Conservation (phyloP, 2,888 invertebrate genomes). For the Timema cristinae region DNA sequence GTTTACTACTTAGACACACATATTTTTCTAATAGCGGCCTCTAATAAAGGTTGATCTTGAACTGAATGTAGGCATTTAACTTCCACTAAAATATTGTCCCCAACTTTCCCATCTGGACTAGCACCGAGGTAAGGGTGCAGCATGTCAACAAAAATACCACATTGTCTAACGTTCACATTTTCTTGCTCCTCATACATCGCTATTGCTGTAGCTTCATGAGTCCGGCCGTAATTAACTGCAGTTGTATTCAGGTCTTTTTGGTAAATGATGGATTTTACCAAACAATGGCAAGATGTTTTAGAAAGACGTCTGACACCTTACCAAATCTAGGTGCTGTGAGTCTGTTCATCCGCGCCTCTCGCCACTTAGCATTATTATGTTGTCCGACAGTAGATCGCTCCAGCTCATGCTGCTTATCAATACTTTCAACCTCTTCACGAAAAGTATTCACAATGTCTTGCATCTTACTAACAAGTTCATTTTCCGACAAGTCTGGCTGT, state of each 20-base stretch:
- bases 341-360: no score
- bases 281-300: constrained; percentile 6
- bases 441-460: constrained; percentile 3
- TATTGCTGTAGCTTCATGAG: background rate
- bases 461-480: constrained; percentile 6
- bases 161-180: background rate
- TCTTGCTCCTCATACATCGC: background rate
- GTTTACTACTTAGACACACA: background rate
- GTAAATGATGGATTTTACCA: background rate
- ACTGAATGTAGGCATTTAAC: constrained; percentile 4
- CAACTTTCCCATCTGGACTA: background rate
- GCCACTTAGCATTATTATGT: background rate
- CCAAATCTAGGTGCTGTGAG: constrained; percentile 13
- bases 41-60: background rate
- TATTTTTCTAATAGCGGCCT: background rate
- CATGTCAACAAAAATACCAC: background rate
- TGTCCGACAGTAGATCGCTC: constrained; percentile 7
- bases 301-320: background rate
- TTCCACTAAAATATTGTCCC: background rate
- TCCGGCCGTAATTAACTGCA: background rate
- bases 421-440: background rate
- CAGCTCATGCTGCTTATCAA: constrained; percentile 1
- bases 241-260: constrained; percentile 9
- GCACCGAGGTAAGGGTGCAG: background rate
- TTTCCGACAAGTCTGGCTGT: constrained; percentile 16